A percentile compares a stretch with the other conserved stretches of the same genome.
These are phyloP conservation scores for Acheta domesticus DNA, from an alignment of 2,888 invertebrate species.

Conservation along the genomic window DNA sequence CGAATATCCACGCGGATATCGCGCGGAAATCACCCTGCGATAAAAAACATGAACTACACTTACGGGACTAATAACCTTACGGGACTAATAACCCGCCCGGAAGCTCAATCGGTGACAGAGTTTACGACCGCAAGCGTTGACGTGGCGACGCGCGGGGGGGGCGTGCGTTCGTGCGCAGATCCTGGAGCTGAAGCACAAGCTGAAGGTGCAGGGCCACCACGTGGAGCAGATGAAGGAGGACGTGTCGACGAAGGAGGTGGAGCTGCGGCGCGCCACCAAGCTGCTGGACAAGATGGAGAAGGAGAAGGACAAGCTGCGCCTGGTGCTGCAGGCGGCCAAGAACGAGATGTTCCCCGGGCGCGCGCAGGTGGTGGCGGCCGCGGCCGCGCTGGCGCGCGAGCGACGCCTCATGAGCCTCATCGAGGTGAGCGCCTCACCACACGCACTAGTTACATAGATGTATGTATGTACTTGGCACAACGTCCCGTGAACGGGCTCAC, in stretches of 20 bases:
- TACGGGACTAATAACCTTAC: too few species aligned
- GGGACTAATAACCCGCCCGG: too few species aligned
- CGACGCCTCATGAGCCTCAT: slow-evolving; percentile 45
- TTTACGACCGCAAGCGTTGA: too few species aligned
- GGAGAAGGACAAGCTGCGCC: slow-evolving; percentile 62
- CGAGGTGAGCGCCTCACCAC: too few species aligned
- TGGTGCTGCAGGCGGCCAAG: slow-evolving; percentile 57
- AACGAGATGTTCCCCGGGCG: slow-evolving; percentile 58
- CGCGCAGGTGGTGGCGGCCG: slow-evolving; percentile 60
- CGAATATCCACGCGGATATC: too few species aligned
- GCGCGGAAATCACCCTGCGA: too few species aligned
- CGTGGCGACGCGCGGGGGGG: too few species aligned
- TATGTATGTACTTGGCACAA: too few species aligned
- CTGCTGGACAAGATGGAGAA: slow-evolving; percentile 55
- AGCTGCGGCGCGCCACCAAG: slow-evolving; percentile 50
- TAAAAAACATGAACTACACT: too few species aligned
- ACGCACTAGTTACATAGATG: too few species aligned
- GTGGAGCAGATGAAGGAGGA: slow-evolving; percentile 83
- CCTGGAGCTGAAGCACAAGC: slow-evolving; percentile 65
- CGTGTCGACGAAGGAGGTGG: slow-evolving; percentile 68
- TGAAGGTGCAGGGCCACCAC: slow-evolving; percentile 69
- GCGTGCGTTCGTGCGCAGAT: slow-evolving; percentile 46
- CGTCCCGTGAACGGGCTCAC: too few species aligned
- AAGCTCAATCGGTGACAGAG: too few species aligned
- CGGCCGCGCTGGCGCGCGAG: slow-evolving; percentile 64